Evolutionary conservation across 2,888 invertebrate species (phyloP).

Genomic region (Pharmacophagus antenor): DNA sequence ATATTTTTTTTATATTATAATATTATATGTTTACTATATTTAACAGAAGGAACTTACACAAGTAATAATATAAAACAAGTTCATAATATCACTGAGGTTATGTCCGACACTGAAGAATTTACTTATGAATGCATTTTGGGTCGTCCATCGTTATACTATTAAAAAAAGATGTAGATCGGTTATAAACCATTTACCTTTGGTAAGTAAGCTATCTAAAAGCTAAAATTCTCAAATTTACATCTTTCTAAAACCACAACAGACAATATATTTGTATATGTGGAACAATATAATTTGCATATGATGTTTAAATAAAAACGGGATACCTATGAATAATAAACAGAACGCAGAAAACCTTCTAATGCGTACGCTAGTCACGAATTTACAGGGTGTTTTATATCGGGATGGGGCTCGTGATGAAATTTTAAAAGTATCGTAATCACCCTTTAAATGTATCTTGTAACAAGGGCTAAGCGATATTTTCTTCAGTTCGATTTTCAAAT

Average conservation of each 20-base stretch:
- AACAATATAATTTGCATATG: conserved; percentile 16
- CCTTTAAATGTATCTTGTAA: conserved; percentile 9
- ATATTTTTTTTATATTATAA: too few species aligned
- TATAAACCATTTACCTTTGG: neutral
- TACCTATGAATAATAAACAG: conserved; percentile 26
- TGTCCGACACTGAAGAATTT: neutral
- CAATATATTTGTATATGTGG: neutral
- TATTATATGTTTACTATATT: neutral
- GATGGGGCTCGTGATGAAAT: conserved; percentile 24
- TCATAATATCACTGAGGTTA: neutral
- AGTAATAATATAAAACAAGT: neutral
- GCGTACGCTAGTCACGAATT: conserved; percentile 25
- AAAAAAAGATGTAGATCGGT: neutral
- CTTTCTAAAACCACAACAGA: neutral
- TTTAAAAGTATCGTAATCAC: conserved; percentile 16
- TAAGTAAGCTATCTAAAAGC: neutral
- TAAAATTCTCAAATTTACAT: neutral
- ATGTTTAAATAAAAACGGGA: conserved; percentile 10
- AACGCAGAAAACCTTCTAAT: conserved; percentile 14
- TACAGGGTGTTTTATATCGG: conserved; percentile 20
- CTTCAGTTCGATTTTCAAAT: neutral
- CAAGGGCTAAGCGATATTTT: neutral
- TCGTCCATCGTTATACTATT: neutral
- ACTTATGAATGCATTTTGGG: neutral
- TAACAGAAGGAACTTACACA: neutral